A percentile compares a stretch with the other conserved stretches of the same genome.
Conservation (phyloP, 92 coral and sea anemone genomes). For the Bergia puertoricense region DNA sequence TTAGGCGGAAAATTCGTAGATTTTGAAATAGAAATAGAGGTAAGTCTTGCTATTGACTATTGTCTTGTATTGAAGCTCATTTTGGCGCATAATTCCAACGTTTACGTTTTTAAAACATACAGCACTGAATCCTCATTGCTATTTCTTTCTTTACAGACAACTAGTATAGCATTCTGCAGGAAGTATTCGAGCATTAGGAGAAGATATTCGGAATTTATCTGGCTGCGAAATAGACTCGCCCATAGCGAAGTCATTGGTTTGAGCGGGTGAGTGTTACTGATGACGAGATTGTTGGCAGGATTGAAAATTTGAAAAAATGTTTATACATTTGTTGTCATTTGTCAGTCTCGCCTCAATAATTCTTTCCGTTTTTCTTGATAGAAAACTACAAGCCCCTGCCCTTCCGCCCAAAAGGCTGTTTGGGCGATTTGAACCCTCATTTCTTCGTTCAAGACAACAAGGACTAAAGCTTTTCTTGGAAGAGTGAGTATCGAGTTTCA, state of each 20-base stretch:
- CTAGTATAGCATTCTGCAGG: constrained; percentile 85
- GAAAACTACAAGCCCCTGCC: constrained; percentile 67
- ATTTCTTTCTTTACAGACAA: constrained; percentile 58
- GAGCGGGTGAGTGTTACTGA: constrained; percentile 60
- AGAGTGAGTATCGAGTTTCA: constrained; percentile 58
- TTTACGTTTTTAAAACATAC: background rate
- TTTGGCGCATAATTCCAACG: background rate
- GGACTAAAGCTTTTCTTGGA: constrained; percentile 78
- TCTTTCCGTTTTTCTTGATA: constrained; percentile 13
- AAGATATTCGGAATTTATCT: constrained; percentile 88
- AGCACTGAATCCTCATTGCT: background rate
- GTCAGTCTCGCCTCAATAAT: background rate
- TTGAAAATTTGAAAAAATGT: too few species aligned
- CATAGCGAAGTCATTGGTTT: constrained; percentile 87
- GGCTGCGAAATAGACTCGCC: constrained; percentile 83
- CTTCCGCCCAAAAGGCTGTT: constrained; percentile 87
- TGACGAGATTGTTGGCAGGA: background rate
- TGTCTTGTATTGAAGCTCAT: too few species aligned
- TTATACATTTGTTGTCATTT: background rate
- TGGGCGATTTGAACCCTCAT: constrained; percentile 78
- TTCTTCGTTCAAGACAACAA: constrained; percentile 68
- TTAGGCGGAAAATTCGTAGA: constrained; percentile 79
- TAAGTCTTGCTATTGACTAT: constrained; percentile 28
- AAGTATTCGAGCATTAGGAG: constrained; percentile 80
- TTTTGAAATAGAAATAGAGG: constrained; percentile 88